phyloP scores from a whole-genome alignment of 2,113 vertebrate genomes.

The Glaucidium brasilianum region DNA sequence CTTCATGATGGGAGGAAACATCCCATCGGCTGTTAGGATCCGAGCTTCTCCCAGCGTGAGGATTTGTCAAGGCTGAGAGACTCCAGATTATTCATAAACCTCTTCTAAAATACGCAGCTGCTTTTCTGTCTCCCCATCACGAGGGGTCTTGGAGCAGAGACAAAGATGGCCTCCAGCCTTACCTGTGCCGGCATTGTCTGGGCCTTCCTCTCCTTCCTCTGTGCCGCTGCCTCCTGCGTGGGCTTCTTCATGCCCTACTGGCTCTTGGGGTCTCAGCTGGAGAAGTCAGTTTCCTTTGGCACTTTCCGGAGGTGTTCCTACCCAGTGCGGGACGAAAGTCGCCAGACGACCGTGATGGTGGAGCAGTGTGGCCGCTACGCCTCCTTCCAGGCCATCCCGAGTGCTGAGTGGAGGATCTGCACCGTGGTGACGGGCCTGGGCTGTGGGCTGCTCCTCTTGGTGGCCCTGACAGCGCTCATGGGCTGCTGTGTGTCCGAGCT shows the following conservation, averaged over 20 bases:
- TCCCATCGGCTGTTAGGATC: neutral
- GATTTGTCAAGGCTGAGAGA: slow-evolving; percentile 8
- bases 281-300: slow-evolving; percentile 93
- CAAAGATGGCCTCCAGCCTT: slow-evolving; percentile 90
- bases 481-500: slow-evolving; percentile 96
- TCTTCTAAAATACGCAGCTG: neutral
- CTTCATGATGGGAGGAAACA: slow-evolving; percentile 29
- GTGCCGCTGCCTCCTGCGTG: slow-evolving; percentile 87
- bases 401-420: slow-evolving; percentile 92
- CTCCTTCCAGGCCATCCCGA: slow-evolving; percentile 93
- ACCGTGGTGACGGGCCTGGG: slow-evolving; percentile 92
- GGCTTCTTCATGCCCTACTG: slow-evolving; percentile 99
- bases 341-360: slow-evolving; percentile 92
- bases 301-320: slow-evolving; percentile 96
- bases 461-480: slow-evolving; percentile 93
- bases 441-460: slow-evolving; percentile 92
- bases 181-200: slow-evolving; percentile 88
- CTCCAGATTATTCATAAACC: neutral
- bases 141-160: neutral
- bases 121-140: neutral
- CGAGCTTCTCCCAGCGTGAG: neutral
- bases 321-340: slow-evolving; percentile 89
- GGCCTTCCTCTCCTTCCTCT: slow-evolving; percentile 91
- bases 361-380: slow-evolving; percentile 97
- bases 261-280: slow-evolving; percentile 95